phyloP scores from a whole-genome alignment of 2,113 vertebrate genomes.

The Antidorcas marsupialis region DNA sequence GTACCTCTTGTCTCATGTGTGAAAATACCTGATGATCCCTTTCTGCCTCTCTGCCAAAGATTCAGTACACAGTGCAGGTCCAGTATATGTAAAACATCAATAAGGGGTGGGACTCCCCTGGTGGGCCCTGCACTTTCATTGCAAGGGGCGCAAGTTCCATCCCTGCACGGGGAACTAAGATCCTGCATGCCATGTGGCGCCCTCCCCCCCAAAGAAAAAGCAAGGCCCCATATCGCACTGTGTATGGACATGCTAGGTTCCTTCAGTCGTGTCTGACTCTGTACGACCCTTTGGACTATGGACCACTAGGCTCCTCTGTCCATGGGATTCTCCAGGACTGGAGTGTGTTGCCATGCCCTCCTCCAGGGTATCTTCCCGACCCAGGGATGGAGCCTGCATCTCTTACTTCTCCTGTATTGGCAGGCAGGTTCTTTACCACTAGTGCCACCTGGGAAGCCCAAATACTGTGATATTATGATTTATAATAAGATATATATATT shows the following conservation, averaged over 20 bases:
- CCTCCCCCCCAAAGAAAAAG: fast-evolving
- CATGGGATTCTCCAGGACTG: background rate
- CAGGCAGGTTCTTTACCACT: background rate
- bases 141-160: background rate
- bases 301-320: background rate
- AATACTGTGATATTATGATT: background rate
- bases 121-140: background rate
- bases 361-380: background rate
- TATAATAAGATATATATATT: background rate
- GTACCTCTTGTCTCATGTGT: background rate
- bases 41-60: background rate
- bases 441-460: background rate
- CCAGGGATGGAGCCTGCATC: background rate
- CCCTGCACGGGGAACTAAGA: background rate
- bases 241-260: background rate
- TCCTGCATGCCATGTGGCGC: background rate
- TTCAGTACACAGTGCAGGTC: background rate
- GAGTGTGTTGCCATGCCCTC: background rate
- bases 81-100: background rate
- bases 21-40: background rate
- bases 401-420: background rate
- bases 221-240: fast-evolving
- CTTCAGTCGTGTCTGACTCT: background rate
- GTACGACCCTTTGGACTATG: background rate
- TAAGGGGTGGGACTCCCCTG: background rate